Conservation (phyloP, 2,113 vertebrate species). For the Chaetodon auriga region DNA sequence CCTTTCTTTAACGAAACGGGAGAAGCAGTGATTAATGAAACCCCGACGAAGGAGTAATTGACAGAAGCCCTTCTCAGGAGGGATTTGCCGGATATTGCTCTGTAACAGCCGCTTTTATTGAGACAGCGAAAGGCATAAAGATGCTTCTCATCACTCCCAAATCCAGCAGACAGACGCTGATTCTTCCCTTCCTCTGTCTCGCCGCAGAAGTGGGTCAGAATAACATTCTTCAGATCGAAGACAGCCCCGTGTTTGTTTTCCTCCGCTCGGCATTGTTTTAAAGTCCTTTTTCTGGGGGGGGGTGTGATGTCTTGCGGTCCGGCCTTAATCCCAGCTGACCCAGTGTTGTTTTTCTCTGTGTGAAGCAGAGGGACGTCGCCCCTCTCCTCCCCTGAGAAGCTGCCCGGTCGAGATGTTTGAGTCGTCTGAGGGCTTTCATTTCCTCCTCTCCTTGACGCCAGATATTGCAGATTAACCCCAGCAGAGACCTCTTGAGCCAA, state of each 20-base stretch:
- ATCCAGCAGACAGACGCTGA: slow-evolving; percentile 47
- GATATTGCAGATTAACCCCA: slow-evolving; percentile 41
- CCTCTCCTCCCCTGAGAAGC: slow-evolving; percentile 24
- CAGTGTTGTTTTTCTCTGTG: slow-evolving; percentile 36
- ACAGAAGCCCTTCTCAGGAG: slow-evolving; percentile 19
- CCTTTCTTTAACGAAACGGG: slow-evolving; percentile 40
- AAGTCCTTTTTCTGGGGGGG: neutral
- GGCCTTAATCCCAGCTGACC: slow-evolving; percentile 54
- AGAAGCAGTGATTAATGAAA: slow-evolving; percentile 51
- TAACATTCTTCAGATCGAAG: slow-evolving; percentile 57
- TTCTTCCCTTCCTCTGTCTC: slow-evolving; percentile 45
- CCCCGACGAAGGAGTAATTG: slow-evolving; percentile 49
- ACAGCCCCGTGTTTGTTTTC: slow-evolving; percentile 54
- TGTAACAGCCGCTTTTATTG: slow-evolving; percentile 17
- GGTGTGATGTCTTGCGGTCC: slow-evolving; percentile 16
- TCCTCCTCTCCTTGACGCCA: slow-evolving; percentile 44
- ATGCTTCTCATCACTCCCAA: slow-evolving; percentile 31
- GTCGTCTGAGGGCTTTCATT: slow-evolving; percentile 51
- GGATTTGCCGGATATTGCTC: slow-evolving; percentile 22
- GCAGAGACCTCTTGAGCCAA: slow-evolving; percentile 26
- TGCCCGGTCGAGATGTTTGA: slow-evolving; percentile 32
- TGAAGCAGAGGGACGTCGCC: slow-evolving; percentile 7
- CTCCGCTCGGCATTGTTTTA: slow-evolving; percentile 28
- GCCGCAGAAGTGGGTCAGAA: slow-evolving; percentile 53
- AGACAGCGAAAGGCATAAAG: slow-evolving; percentile 21